phyloP scores from a whole-genome alignment of 1,140 invertebrate genomes.

The Lordiphosa stackelbergi region DNA sequence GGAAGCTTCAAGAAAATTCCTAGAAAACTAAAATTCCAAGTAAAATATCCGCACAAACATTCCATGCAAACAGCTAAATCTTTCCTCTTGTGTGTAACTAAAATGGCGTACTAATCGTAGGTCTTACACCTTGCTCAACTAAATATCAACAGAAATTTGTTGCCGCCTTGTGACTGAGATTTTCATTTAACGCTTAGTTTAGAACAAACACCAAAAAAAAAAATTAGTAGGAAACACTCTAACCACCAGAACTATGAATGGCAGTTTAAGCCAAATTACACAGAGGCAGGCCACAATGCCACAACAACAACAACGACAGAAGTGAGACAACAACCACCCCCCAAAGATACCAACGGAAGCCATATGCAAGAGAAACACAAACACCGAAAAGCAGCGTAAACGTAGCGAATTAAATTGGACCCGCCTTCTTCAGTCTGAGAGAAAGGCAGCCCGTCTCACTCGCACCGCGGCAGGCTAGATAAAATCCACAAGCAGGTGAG shows the following conservation, averaged over 20 bases:
- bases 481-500: slow-evolving; percentile 64
- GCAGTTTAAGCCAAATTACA: slow-evolving; percentile 75
- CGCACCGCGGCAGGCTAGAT: slow-evolving; percentile 46
- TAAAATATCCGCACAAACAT: too few relatives aligned
- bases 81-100: too few relatives aligned
- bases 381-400: slow-evolving; percentile 22
- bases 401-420: slow-evolving; percentile 49
- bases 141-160: slow-evolving; percentile 29
- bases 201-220: slow-evolving; percentile 23
- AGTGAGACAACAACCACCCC: slow-evolving; percentile 9
- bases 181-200: slow-evolving; percentile 46
- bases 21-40: too few relatives aligned
- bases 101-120: too few relatives aligned
- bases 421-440: slow-evolving; percentile 42
- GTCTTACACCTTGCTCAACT: too few relatives aligned
- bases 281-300: slow-evolving; percentile 54
- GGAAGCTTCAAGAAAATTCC: too few relatives aligned
- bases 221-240: slow-evolving; percentile 22
- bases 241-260: slow-evolving; percentile 73
- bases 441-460: slow-evolving; percentile 19
- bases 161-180: slow-evolving; percentile 42
- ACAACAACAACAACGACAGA: slow-evolving; percentile 22
- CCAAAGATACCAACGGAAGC: slow-evolving; percentile 57
- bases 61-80: too few relatives aligned
- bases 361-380: slow-evolving; percentile 63